These are phyloP conservation scores for Gymnopithys bicolor DNA, from an alignment of 2,797 vertebrate genomes.

Conservation along the genomic window DNA sequence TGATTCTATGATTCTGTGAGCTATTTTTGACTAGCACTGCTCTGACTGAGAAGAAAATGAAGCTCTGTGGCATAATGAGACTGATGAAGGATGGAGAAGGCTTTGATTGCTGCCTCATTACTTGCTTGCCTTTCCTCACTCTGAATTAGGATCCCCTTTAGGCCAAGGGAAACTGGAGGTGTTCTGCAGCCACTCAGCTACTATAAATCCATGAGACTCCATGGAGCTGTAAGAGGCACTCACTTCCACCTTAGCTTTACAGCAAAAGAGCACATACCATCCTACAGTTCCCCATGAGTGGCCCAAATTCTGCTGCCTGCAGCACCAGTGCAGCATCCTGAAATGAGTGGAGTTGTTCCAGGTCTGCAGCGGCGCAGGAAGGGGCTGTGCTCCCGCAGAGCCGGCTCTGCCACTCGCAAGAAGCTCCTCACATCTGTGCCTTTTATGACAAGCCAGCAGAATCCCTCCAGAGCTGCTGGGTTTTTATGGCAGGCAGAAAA, in stretches of 20 bases:
- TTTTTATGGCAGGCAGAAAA: neutral
- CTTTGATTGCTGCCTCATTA: neutral
- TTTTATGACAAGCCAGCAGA: slow-evolving; percentile 19
- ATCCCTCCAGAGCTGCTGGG: neutral
- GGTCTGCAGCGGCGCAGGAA: rapidly evolving
- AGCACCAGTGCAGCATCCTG: neutral
- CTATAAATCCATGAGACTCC: neutral
- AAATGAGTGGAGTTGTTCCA: neutral
- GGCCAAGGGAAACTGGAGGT: neutral
- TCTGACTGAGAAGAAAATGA: neutral
- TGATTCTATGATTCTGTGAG: neutral
- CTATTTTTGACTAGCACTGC: neutral
- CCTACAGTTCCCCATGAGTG: neutral
- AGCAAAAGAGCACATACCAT: rapidly evolving
- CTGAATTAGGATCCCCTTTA: neutral
- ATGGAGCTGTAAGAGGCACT: rapidly evolving
- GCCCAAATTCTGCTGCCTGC: neutral
- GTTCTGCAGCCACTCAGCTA: neutral
- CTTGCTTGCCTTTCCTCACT: neutral
- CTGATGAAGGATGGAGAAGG: neutral
- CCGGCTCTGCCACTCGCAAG: rapidly evolving
- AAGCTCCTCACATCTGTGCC: neutral
- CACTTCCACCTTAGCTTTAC: neutral
- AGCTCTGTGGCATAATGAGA: neutral
- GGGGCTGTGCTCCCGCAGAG: neutral